phyloP scores from a whole-genome alignment of 1,140 invertebrate genomes.

The Berghia stephanieae region DNA sequence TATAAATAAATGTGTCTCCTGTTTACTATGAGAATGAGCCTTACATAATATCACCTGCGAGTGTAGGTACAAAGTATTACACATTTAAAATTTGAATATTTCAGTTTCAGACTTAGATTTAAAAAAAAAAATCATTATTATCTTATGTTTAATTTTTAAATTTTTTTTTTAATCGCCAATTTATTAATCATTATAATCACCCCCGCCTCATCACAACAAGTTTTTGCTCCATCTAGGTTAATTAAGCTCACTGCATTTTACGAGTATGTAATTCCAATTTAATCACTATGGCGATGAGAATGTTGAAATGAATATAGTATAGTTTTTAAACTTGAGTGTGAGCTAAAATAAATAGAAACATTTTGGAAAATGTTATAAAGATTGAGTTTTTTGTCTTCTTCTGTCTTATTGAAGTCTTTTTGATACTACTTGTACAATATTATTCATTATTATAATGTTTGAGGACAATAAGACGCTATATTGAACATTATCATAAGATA shows the following conservation, averaged over 20 bases:
- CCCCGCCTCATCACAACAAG: no score
- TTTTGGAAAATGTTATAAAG: constrained; percentile 33
- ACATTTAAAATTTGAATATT: no score
- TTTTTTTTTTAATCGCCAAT: not conserved
- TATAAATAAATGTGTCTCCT: not conserved
- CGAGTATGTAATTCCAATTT: not conserved
- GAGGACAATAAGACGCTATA: no score
- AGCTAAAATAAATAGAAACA: not conserved
- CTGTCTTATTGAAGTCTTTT: no score
- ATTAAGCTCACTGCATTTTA: not conserved
- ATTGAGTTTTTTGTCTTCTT: no score
- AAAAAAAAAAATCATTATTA: not conserved
- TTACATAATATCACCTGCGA: not conserved
- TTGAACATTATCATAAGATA: no score
- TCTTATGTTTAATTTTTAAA: not conserved
- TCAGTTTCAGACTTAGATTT: not conserved
- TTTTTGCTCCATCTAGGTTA: not conserved
- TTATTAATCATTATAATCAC: not conserved
- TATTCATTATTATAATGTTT: no score
- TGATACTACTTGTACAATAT: no score
- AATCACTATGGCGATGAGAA: not conserved
- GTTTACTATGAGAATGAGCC: not conserved
- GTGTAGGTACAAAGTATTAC: not conserved
- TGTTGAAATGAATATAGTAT: not conserved
- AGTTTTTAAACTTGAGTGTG: no score